Conservation (phyloP, 1,140 invertebrate species). For the Megalonaias nervosa region DNA sequence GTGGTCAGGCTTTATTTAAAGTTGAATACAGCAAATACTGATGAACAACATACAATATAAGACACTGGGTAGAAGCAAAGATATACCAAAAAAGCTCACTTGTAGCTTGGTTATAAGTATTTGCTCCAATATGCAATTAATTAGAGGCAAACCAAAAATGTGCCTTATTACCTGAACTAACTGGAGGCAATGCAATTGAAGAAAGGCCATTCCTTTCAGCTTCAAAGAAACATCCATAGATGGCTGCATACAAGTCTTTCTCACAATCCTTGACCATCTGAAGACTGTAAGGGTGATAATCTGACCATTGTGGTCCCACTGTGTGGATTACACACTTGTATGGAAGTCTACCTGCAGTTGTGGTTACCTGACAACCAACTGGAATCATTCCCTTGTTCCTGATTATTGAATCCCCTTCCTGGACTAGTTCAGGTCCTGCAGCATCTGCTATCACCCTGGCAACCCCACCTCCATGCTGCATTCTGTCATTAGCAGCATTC, state of each 20-base stretch:
- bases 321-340: slow-evolving; percentile 6
- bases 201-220: slow-evolving; percentile 1
- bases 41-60: too few species aligned
- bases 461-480: slow-evolving; percentile 86
- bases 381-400: slow-evolving; percentile 4
- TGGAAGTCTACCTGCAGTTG: slow-evolving; percentile 17
- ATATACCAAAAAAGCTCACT: too few species aligned
- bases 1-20: too few species aligned
- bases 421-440: slow-evolving; percentile 31
- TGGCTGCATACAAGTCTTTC: neutral
- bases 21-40: too few species aligned
- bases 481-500: slow-evolving; percentile 88
- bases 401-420: slow-evolving; percentile 37
- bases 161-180: slow-evolving; percentile 13
- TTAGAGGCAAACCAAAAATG: too few species aligned
- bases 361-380: slow-evolving; percentile 30
- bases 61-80: too few species aligned
- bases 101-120: too few species aligned
- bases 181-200: slow-evolving; percentile 11
- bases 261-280: neutral
- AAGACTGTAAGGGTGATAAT: neutral
- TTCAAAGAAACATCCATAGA: neutral
- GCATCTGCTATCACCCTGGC: slow-evolving; percentile 83
- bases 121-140: too few species aligned
- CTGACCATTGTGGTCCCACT: slow-evolving; percentile 9